A percentile compares a stretch with the other conserved stretches of the same genome.
phyloP scores from a whole-genome alignment of 2,888 invertebrate genomes.

The Eupithecia exiguata region DNA sequence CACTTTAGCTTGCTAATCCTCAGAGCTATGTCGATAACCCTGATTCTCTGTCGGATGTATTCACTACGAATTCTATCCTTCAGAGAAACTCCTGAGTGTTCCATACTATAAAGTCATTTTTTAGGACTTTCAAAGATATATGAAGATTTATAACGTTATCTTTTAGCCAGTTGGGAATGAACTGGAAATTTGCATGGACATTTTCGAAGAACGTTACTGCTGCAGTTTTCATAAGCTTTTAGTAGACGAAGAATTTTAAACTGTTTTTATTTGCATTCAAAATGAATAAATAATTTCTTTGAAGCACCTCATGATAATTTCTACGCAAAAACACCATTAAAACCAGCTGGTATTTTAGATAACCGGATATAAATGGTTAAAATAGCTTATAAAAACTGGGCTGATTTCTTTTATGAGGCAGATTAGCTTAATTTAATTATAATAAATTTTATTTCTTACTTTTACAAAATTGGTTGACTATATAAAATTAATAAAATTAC shows the following conservation, averaged over 20 bases:
- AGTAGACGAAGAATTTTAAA: conserved; percentile 5
- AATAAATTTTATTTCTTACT: not conserved
- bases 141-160: not conserved
- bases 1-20: no score
- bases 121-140: not conserved
- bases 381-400: not conserved
- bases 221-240: conserved; percentile 9
- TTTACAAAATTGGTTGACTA: not conserved
- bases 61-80: no score
- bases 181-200: not conserved
- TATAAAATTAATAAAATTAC: conserved; percentile 3
- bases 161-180: not conserved
- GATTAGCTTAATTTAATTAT: conserved; percentile 7
- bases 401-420: not conserved
- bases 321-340: conserved; percentile 3
- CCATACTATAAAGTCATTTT: not conserved
- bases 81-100: no score
- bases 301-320: not conserved
- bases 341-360: conserved; percentile 4
- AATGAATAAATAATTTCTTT: conserved; percentile 3
- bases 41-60: no score
- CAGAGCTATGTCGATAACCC: no score
- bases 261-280: conserved; percentile 6
- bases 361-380: conserved; percentile 1
- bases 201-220: not conserved